Conservation (phyloP, 2,888 invertebrate genomes). For the Macropis europaea region DNA sequence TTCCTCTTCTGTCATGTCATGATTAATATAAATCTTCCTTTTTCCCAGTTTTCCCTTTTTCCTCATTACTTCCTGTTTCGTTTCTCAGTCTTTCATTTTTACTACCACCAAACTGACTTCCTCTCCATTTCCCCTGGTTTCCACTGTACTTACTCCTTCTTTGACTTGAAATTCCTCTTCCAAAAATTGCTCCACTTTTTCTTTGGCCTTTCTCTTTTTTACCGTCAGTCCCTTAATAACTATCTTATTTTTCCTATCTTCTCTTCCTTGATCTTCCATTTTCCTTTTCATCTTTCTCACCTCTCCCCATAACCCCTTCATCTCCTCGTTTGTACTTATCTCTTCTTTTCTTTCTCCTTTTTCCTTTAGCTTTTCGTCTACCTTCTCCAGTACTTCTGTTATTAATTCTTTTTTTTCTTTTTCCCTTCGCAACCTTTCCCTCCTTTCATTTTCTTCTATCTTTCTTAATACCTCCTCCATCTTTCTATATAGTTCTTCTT, state of each 20-base stretch:
- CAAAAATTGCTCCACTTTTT: slow-evolving; percentile 3
- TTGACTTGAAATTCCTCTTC: neutral
- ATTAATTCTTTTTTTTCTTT: neutral
- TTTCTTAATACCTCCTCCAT: neutral
- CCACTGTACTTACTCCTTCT: neutral
- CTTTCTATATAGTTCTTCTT: neutral
- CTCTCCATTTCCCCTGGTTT: neutral
- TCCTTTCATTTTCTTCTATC: neutral
- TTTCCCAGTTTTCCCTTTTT: neutral
- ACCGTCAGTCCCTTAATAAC: neutral
- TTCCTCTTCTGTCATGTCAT: slow-evolving; percentile 8
- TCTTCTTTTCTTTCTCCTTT: neutral
- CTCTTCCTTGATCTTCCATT: neutral
- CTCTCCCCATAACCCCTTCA: neutral
- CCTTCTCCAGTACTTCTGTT: neutral
- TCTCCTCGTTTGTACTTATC: too few species aligned
- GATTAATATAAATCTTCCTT: neutral
- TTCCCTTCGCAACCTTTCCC: too few species aligned
- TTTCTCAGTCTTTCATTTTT: neutral
- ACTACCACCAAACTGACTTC: neutral
- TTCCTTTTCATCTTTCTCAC: neutral
- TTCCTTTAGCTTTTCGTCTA: neutral
- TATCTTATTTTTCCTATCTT: neutral
- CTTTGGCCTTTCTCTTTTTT: neutral
- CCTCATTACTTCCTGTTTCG: neutral